Percentiles rank a stretch among this genome's conserved stretches.
Evolutionary conservation across 2,113 vertebrate genomes (phyloP).

Genomic region (Proteles cristata): DNA sequence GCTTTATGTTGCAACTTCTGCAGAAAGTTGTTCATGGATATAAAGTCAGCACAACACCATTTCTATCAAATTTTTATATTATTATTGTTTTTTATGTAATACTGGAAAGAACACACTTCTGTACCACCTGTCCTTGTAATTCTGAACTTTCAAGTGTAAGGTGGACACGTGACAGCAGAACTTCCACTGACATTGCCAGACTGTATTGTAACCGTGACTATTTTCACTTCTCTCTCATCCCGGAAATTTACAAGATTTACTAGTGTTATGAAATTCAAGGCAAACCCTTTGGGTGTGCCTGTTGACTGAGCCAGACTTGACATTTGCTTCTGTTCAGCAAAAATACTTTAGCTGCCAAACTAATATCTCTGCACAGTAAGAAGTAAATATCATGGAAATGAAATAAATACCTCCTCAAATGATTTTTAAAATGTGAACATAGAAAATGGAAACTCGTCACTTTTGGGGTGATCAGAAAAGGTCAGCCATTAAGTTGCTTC

Average conservation of each 20-base stretch:
- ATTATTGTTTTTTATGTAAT: neutral
- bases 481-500: neutral
- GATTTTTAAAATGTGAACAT: constrained; percentile 37
- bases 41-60: neutral
- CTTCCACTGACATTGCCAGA: neutral
- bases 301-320: constrained; percentile 29
- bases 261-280: constrained; percentile 42
- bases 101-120: neutral
- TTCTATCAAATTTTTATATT: neutral
- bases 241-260: neutral
- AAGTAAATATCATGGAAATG: constrained; percentile 41
- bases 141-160: neutral
- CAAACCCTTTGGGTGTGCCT: neutral
- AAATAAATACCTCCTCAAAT: constrained; percentile 47
- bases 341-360: constrained; percentile 46
- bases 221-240: neutral
- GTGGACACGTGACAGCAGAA: neutral
- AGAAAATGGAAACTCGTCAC: constrained; percentile 19
- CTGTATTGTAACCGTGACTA: neutral
- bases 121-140: neutral
- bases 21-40: neutral
- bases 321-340: constrained; percentile 69
- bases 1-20: neutral
- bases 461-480: constrained; percentile 31
- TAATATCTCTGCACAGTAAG: constrained; percentile 53